Evolutionary conservation across 2,888 invertebrate genomes (phyloP).

Genomic region (Polydesmus complanatus): DNA sequence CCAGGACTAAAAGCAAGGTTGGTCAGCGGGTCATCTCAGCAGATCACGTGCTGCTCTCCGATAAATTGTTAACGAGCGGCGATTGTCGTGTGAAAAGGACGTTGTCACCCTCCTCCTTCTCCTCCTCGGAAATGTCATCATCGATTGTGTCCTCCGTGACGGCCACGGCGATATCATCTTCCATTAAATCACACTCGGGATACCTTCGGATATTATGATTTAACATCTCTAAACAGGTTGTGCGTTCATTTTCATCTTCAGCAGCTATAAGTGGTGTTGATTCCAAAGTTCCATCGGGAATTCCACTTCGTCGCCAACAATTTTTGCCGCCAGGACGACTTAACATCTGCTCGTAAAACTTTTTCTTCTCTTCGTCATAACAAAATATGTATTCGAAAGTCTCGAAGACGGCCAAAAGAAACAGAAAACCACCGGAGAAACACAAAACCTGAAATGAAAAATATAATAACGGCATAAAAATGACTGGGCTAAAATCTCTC

Average conservation of each 20-base stretch:
- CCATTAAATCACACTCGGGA: background rate
- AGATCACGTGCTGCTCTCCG: too few relatives aligned
- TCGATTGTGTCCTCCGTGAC: too few relatives aligned
- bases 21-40: too few relatives aligned
- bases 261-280: background rate
- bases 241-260: background rate
- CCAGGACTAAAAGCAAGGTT: too few relatives aligned
- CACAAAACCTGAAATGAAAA: background rate
- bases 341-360: background rate
- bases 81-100: too few relatives aligned
- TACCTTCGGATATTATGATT: background rate
- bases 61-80: too few relatives aligned
- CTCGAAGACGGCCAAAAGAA: constrained; percentile 13
- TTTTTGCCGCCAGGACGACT: background rate
- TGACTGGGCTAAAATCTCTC: too few relatives aligned
- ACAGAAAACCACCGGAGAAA: constrained; percentile 7
- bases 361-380: constrained; percentile 12
- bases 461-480: too few relatives aligned
- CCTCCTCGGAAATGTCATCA: too few relatives aligned
- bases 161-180: too few relatives aligned
- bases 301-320: background rate
- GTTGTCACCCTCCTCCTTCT: too few relatives aligned
- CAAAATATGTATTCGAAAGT: constrained; percentile 13
- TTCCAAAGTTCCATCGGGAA: background rate
- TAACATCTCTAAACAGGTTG: too few relatives aligned